phyloP scores from a whole-genome alignment of 2,113 vertebrate species.

The Phaetusa simplex region DNA sequence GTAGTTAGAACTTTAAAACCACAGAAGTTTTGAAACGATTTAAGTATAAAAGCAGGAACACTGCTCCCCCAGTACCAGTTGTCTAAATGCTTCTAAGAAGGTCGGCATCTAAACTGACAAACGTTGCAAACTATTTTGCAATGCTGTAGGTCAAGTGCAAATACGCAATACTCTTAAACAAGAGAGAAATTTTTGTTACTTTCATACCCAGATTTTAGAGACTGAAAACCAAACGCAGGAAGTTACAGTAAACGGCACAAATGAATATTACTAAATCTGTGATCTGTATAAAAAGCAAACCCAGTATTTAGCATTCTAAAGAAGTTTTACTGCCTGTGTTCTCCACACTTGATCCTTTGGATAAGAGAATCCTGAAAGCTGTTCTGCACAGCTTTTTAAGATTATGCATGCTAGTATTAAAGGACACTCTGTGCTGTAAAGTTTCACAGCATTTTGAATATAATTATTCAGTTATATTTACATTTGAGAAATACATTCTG shows the following conservation, averaged over 20 bases:
- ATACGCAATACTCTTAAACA: not conserved
- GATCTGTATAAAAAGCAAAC: not conserved
- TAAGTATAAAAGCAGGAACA: not conserved
- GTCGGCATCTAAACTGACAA: not conserved
- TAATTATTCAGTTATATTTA: constrained; percentile 56
- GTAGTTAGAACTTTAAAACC: not conserved
- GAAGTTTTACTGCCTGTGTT: not conserved
- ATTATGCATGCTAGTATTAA: not conserved
- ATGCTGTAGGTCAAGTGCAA: not conserved
- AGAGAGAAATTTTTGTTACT: not conserved
- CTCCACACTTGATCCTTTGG: not conserved
- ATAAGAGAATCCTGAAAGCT: not conserved
- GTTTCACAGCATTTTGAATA: not conserved
- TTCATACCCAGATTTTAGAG: not conserved
- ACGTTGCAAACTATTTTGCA: not conserved
- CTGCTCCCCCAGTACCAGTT: not conserved
- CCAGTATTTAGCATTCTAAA: not conserved
- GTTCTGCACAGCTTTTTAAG: not conserved
- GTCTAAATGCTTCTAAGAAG: not conserved
- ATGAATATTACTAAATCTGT: not conserved
- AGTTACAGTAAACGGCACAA: not conserved
- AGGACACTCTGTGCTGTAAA: not conserved
- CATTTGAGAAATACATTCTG: constrained; percentile 51
- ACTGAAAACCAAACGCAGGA: not conserved
- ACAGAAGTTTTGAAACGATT: not conserved